phyloP scores from a whole-genome alignment of 2,797 vertebrate genomes.

The Leptatherina wallacei region DNA sequence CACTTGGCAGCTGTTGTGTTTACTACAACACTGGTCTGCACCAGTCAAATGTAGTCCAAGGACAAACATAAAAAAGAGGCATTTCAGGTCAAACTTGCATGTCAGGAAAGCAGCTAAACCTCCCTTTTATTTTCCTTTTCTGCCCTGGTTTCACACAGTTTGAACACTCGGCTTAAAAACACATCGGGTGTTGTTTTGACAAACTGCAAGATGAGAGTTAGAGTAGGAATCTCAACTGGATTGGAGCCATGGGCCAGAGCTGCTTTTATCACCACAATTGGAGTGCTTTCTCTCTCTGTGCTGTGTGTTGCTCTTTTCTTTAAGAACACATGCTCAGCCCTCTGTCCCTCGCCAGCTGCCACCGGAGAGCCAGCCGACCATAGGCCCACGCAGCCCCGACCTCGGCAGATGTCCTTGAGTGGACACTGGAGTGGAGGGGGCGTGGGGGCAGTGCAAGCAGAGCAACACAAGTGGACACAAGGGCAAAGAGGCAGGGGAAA shows the following conservation, averaged over 20 bases:
- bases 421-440: slow-evolving; percentile 54
- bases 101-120: slow-evolving; percentile 45
- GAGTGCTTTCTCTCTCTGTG: slow-evolving; percentile 1
- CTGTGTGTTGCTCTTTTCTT: slow-evolving; percentile 31
- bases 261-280: slow-evolving; percentile 30
- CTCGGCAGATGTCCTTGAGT: slow-evolving; percentile 77
- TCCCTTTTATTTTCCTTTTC: slow-evolving; percentile 25
- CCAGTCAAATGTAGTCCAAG: slow-evolving; percentile 61
- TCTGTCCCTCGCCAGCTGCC: slow-evolving; percentile 77
- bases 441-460: slow-evolving; percentile 42
- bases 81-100: slow-evolving; percentile 47
- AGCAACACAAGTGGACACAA: slow-evolving; percentile 41
- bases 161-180: slow-evolving; percentile 30
- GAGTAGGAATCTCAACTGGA: not conserved
- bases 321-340: slow-evolving; percentile 40
- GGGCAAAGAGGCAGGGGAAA: slow-evolving; percentile 27
- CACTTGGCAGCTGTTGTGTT: slow-evolving; percentile 38
- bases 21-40: slow-evolving; percentile 28
- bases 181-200: slow-evolving; percentile 46
- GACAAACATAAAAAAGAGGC: slow-evolving; percentile 53
- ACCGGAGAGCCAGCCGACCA: slow-evolving; percentile 55
- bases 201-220: slow-evolving; percentile 30
- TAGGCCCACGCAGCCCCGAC: slow-evolving; percentile 55
- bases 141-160: slow-evolving; percentile 22
- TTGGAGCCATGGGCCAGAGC: slow-evolving; percentile 3